Base-by-base conservation (phyloP, 2,113 vertebrate species). In the Deroptyus accipitrinus region DNA sequence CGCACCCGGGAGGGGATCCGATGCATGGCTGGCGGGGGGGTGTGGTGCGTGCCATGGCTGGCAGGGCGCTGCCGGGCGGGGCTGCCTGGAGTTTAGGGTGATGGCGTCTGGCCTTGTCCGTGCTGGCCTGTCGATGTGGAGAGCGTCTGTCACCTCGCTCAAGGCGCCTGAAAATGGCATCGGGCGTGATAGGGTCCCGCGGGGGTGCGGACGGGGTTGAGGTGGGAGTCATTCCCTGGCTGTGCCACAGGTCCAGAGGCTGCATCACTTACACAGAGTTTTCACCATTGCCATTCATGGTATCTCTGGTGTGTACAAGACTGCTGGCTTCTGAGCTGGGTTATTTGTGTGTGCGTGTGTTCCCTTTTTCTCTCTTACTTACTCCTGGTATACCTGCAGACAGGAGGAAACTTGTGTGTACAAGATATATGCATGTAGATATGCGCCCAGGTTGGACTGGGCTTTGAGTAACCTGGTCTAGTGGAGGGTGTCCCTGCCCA, bases 221-320 rank as follows among this genome's bases (percentile, higher is more conserved):
- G 49, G n/a, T 27, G 48, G 25, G 7, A 0, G 10, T 35, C 8
- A 4, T 20, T 8, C 10, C 41, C 30, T 1, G 78, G 1, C 24
- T 3, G 13, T 11, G 79, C 76, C 28, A 2, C 15, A 24, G 10
- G 70, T 9, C 15, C 67, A 0, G 51, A 1, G 35, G 67, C 42
- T 20, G 24, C 55, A 1, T 3, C 48, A 3, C 2, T 19, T 7
- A 0, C 1, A 3, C 46, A 3, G 51, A 23, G 42, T 17, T 52
- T 27, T 35, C 66, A 4, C 17, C 7, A 0, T 10, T 7, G 10
- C 33, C 7, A 0, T 27, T 44, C 33, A 0, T 4, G 51, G 8
- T 12, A 15, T 59, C 31, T 62, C 55, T 10, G 51, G 11, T 30
- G 81, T 49, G 12, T 12, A 22, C 3, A 13, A 33, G 19, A 14